These are phyloP conservation scores for Zaprionus ghesquierei DNA, from an alignment of 1,140 invertebrate species.

Conservation along the genomic window DNA sequence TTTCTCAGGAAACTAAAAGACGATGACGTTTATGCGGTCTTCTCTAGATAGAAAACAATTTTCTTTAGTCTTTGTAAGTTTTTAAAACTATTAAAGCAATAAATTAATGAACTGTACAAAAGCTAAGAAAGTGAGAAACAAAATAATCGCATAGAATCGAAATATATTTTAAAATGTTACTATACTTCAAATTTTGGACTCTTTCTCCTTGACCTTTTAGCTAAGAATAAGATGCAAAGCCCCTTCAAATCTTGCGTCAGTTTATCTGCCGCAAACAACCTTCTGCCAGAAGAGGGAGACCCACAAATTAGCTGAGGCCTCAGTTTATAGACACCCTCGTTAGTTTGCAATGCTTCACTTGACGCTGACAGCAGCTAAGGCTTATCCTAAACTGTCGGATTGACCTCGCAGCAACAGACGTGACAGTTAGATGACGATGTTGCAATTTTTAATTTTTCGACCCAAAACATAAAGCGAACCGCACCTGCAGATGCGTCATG, in stretches of 20 bases:
- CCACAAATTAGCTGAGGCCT: neutral
- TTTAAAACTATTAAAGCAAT: neutral
- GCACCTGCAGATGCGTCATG: constrained; percentile 29
- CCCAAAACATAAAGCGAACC: neutral
- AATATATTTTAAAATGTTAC: no score
- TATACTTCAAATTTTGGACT: no score
- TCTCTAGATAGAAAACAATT: neutral
- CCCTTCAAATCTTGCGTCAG: neutral
- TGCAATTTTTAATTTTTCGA: constrained; percentile 33
- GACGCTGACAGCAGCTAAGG: neutral
- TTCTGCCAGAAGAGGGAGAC: neutral
- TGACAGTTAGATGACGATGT: constrained; percentile 33
- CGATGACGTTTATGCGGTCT: neutral
- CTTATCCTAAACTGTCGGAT: neutral
- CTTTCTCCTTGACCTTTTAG: no score
- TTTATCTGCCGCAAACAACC: neutral
- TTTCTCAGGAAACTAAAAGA: neutral
- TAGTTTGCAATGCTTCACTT: constrained; percentile 1
- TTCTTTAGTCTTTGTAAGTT: neutral
- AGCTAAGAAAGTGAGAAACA: no score
- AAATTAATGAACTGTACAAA: neutral
- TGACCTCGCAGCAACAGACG: constrained; percentile 46
- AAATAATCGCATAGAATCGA: no score
- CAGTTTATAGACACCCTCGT: neutral
- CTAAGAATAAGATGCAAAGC: neutral